These are phyloP conservation scores for Cyprinodon diabolis DNA, from an alignment of 2,797 vertebrate genomes.

Conservation along the genomic window DNA sequence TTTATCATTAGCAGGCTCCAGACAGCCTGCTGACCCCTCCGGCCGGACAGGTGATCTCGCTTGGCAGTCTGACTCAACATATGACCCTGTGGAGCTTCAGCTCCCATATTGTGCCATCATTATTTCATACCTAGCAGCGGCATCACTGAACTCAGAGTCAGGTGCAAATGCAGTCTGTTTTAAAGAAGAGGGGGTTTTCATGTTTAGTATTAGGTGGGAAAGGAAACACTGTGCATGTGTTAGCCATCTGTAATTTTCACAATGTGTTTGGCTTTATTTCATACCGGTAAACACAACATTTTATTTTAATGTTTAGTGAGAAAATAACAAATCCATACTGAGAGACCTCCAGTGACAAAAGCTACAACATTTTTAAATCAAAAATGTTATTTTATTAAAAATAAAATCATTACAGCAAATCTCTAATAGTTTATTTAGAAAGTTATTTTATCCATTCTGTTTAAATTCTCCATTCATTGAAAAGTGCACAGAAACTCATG, in stretches of 20 bases:
- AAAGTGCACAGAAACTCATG: too few species aligned
- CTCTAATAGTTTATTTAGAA: too few species aligned
- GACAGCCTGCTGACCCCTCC: conserved; percentile 59
- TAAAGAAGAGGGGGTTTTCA: neutral
- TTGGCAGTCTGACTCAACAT: conserved; percentile 61
- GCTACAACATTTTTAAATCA: neutral
- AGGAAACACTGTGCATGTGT: conserved; percentile 14
- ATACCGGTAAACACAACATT: neutral
- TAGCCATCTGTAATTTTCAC: conserved; percentile 36
- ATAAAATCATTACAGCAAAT: too few species aligned
- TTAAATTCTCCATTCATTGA: too few species aligned
- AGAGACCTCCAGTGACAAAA: neutral
- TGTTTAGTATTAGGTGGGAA: conserved; percentile 21
- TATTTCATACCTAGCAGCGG: conserved; percentile 72
- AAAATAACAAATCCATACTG: neutral
- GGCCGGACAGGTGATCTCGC: conserved; percentile 71
- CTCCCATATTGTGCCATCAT: conserved; percentile 69
- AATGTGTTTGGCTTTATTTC: conserved; percentile 8
- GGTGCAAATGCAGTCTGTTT: conserved; percentile 48
- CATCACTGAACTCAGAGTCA: conserved; percentile 42
- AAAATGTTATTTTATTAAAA: too few species aligned
- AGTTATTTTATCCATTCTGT: too few species aligned
- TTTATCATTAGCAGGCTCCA: conserved; percentile 73
- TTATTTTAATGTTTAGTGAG: neutral
- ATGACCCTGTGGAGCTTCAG: conserved; percentile 58